Base-by-base conservation (phyloP, 2,888 invertebrate genomes). In the Eupeodes latifasciatus region DNA sequence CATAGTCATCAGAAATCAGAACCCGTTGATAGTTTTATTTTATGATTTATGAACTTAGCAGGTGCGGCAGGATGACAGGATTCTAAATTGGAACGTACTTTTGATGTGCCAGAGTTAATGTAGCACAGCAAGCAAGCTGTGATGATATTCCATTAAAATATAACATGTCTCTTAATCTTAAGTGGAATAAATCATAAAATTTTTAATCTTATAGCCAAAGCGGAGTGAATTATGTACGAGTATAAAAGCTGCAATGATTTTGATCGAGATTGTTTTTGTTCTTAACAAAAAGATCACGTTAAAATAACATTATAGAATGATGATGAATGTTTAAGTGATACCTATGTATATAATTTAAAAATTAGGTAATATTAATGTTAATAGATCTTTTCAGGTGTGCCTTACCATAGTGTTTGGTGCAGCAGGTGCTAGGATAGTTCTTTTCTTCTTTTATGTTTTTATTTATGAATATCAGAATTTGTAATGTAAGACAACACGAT, bases 111-210 rank as follows among this genome's bases (percentile, higher is more conserved):
- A 5, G 27, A 2, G 40, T 40, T 5, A 5, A 40, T 40, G 9
- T 40, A 6, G 40, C 0, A 40, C 40, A 9, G 5, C 40, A 0
- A 40, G 40, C 40, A 9, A 7, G 40, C 40, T 40, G 40, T 40
- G 40, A 40, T 40, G 40, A 40, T 40, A 40, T 40, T 40, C 40
- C 40, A 40, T 40, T 40, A 40, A 40, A 40, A 40, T 6, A 40
- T 9, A 40, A 40, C 40, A 77, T 84, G 66, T 81, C 62, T 49
- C 74, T 81, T 81, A 62, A 40, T 7, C 77, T 27, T 36, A n/a
- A 77, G 61, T 84, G 67, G 84, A 80, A 81, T 85, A 79, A 81
- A 84, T 85, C 85, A 85, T 85, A 81, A 88, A 75, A 78, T 1
- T 16, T 77, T 85, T 78, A 57, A 88, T 84, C 74, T 81, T 40